These are phyloP conservation scores for Drosophila kohkoa DNA, from an alignment of 1,140 invertebrate genomes.

Conservation along the genomic window DNA sequence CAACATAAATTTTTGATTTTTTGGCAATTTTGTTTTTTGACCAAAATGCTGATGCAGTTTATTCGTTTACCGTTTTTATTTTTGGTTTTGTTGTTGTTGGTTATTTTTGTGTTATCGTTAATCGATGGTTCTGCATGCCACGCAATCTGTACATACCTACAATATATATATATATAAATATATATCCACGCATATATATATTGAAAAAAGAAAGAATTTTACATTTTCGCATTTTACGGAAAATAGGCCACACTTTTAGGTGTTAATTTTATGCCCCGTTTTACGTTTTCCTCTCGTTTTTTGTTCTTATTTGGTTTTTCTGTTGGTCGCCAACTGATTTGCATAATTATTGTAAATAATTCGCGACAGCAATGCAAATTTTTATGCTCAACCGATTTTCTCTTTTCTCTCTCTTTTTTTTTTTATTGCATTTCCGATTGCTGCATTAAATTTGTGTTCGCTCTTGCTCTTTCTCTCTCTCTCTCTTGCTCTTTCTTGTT, in stretches of 20 bases:
- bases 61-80: not conserved
- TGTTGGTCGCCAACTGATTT: constrained; percentile 15
- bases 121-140: constrained; percentile 54
- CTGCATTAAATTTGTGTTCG: constrained; percentile 25
- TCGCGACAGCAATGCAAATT: constrained; percentile 46
- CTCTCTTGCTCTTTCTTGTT: not conserved
- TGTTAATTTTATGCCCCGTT: constrained; percentile 39
- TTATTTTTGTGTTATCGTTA: constrained; percentile 35
- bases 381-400: constrained; percentile 18
- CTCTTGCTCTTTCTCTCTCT: not conserved
- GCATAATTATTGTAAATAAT: constrained; percentile 47
- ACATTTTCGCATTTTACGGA: constrained; percentile 28
- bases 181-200: not conserved
- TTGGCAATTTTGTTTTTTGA: constrained; percentile 26
- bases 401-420: not conserved
- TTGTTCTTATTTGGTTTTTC: constrained; percentile 2
- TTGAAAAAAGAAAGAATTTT: not conserved
- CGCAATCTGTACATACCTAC: constrained; percentile 30
- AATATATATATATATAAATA: constrained; percentile 15
- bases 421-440: constrained; percentile 27
- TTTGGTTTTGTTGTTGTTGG: constrained; percentile 11
- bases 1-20: constrained; percentile 49
- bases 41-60: constrained; percentile 24
- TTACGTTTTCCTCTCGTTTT: not conserved
- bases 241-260: constrained; percentile 40